Percentiles rank a stretch among this genome's conserved stretches.
phyloP scores from a whole-genome alignment of 2,888 invertebrate species.

The Galerucella nymphaeae region DNA sequence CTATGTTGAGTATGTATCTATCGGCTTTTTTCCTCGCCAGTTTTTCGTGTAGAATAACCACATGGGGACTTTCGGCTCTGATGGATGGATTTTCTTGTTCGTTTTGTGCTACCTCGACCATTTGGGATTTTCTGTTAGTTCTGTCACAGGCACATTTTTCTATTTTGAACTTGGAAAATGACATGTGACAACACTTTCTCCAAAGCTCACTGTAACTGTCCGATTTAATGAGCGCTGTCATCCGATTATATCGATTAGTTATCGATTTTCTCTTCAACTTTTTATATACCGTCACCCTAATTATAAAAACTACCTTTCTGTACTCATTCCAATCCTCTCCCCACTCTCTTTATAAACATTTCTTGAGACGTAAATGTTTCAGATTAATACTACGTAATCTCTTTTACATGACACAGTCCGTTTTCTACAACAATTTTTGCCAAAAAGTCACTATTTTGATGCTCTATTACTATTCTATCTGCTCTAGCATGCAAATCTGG shows the following conservation, averaged over 20 bases:
- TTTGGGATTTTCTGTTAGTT: constrained; percentile 37
- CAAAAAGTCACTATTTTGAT: too few species aligned
- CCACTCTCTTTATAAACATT: too few species aligned
- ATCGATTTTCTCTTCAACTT: too few species aligned
- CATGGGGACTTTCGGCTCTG: constrained; percentile 42
- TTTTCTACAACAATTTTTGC: too few species aligned
- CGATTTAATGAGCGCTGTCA: background rate
- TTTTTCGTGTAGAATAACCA: constrained; percentile 59
- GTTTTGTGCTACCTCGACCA: constrained; percentile 31
- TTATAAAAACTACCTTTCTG: too few species aligned
- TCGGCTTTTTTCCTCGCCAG: constrained; percentile 56
- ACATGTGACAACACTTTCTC: constrained; percentile 6
- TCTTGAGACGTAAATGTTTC: too few species aligned
- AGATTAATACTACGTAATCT: too few species aligned
- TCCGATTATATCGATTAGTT: background rate
- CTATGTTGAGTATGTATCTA: constrained; percentile 58
- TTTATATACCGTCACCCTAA: too few species aligned
- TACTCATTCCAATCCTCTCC: too few species aligned
- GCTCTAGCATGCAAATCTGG: too few species aligned
- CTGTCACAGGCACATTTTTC: constrained; percentile 37
- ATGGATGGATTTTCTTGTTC: constrained; percentile 19
- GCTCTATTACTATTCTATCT: too few species aligned
- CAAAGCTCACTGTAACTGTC: constrained; percentile 3
- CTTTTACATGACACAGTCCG: too few species aligned
- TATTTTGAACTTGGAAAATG: constrained; percentile 20